Evolutionary conservation across 35 echinoderm and acorn worm species (phyloP).

Genomic region (Apostichopus californicus): DNA sequence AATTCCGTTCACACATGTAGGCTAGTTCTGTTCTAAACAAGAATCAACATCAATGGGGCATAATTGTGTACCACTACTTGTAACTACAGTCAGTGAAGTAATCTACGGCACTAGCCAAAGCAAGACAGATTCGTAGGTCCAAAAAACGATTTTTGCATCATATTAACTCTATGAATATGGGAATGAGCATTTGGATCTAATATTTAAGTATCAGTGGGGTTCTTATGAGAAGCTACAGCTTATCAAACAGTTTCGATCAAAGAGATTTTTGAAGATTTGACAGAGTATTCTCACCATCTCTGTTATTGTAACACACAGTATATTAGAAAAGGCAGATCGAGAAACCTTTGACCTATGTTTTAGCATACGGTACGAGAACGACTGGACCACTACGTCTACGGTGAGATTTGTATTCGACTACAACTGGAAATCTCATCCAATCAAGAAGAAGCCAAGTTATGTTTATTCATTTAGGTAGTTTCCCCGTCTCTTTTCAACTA

Average conservation of each 20-base stretch:
- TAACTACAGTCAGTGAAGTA: too few species aligned
- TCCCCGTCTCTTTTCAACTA: constrained; percentile 39
- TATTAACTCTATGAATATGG: too few species aligned
- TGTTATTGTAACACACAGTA: neutral
- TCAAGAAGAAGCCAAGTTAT: neutral
- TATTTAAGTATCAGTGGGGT: neutral
- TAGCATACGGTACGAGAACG: neutral
- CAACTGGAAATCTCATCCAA: neutral
- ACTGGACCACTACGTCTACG: neutral
- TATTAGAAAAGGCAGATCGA: neutral
- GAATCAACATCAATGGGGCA: too few species aligned
- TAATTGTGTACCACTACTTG: too few species aligned
- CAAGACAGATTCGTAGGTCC: too few species aligned
- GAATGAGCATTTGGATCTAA: neutral
- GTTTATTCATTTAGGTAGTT: constrained; percentile 48
- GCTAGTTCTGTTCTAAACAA: too few species aligned
- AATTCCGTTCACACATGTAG: too few species aligned
- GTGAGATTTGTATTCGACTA: neutral
- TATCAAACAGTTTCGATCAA: neutral
- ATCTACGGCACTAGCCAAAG: too few species aligned
- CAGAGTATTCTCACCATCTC: neutral
- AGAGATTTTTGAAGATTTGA: constrained; percentile 7
- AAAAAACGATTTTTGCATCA: too few species aligned
- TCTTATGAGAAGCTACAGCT: neutral
- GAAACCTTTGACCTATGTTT: neutral